Base-by-base conservation (phyloP, 2,113 vertebrate genomes). In the Tonatia bakeri region DNA sequence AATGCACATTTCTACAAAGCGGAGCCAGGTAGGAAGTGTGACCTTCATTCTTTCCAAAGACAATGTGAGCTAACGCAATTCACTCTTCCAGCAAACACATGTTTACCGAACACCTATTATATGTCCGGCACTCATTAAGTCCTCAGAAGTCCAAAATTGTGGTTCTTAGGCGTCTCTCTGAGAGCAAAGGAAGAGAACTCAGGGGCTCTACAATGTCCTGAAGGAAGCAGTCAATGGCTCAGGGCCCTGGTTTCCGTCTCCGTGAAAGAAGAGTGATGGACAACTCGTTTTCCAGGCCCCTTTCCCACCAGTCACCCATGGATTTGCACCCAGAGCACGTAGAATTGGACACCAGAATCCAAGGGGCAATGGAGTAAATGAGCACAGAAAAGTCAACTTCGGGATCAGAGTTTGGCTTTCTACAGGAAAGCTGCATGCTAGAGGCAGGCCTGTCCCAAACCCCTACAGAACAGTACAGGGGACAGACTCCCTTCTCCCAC, bases 391-490 rank as follows among this genome's bases (percentile, higher is more conserved):
- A 14, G 40, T 19, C 76, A 54, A 1, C 26, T 40, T 1, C 10
- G 84, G 61, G 36, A 31, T 80, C 17, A 20, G 15, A 84, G 59
- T 3, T 0, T 0, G 7, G 15, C 56, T 76, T 82, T 67, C 28
- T 7, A 45, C 50, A 22, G 7, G n/a, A 40, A 95, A 67, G 69
- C 17, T 80, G 9, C 1, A 5, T 14, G 8, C 14, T 15, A 13
- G 33, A 45, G 16, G 15, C 82, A 22, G 45, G 43, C 1, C 12
- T 7, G 1, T 31, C 69, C 36, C 40, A 54, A 10, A 47, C 4
- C n/a, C 33, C 26, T 12, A 64, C 38, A 38, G 1, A 17, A 4
- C 5, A 3, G 5, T 14, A 26, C 4, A 0, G 36, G 45, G 22
- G 7, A 12, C 0, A 5, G 54, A 52, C 6, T 28, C 94, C 70